Evolutionary conservation across 2,113 vertebrate genomes (phyloP), one percentile per base, ranked within the genome.

Genomic region (Meles meles): DNA sequence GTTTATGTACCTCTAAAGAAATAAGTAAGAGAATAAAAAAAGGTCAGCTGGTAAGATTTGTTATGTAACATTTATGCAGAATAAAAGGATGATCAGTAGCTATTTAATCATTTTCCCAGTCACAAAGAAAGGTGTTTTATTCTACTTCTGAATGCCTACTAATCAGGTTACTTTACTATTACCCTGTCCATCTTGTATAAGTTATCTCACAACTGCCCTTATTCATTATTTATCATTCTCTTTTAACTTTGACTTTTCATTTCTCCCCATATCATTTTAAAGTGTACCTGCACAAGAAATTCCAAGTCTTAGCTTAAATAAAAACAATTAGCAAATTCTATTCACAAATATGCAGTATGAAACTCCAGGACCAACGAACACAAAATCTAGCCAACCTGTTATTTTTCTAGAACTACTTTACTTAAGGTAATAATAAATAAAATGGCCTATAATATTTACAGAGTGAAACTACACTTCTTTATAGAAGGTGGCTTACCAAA

Each of bases 311-410:
- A 90, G 8, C 44, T 93, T 95, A 85, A 90, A 94, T 57, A 88
- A 86, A 94, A 95, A 83, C 34, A 93, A 91, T 72, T 71, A 89
- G 61, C 39, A 92, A 96, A 95, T 90, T 93, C 59, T 81, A 94
- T 59, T 76, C 31, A 93, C 39, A 55, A 90, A 34, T 29, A 44
- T 85, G 42, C 17, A 88, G 31, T 72, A 94, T 91, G 31, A 96
- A 95, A 93, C 44, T 93, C 21, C 11, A 88, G 67, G 55, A 84
- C 14, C 42, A 90, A 37, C 29, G 47, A 86, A 82, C n/a, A 81
- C 55, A 95, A 97, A 65, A n/a, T 21, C 69, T 82, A 82, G 13
- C 25, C 69, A 69, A 61, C 21, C 44, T 79, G 47, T 52, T 92
- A 34, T 63, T 90, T 72, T 90, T 57, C 81, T 74, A 79, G 17